These are phyloP conservation scores for Rhagonycha fulva DNA, from an alignment of 2,888 invertebrate species.

Conservation along the genomic window DNA sequence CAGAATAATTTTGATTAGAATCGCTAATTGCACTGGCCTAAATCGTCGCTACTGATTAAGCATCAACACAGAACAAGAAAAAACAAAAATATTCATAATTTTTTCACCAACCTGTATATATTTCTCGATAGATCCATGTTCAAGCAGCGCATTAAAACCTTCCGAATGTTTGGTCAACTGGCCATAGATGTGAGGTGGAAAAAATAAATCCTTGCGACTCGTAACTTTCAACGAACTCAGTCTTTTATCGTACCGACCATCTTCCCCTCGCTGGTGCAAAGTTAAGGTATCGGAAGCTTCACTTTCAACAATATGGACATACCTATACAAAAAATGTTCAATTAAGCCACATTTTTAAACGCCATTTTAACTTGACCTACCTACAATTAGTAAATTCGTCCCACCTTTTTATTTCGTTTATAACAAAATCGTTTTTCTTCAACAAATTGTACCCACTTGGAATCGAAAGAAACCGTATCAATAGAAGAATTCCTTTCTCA, in stretches of 20 bases:
- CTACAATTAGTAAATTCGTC: conserved; percentile 72
- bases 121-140: conserved; percentile 58
- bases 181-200: conserved; percentile 82
- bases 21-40: no score
- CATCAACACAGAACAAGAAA: no score
- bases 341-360: background rate
- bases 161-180: conserved; percentile 74
- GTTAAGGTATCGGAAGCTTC: conserved; percentile 87
- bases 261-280: conserved; percentile 78
- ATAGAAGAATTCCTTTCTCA: conserved; percentile 77
- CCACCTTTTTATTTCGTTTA: conserved; percentile 81
- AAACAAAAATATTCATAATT: background rate
- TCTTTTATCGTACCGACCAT: conserved; percentile 74
- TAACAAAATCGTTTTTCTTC: conserved; percentile 65
- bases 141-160: conserved; percentile 61
- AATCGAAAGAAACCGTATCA: conserved; percentile 76
- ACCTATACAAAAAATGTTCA: conserved; percentile 57
- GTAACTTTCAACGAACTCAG: conserved; percentile 64
- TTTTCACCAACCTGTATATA: conserved; percentile 51
- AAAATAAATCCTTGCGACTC: conserved; percentile 57
- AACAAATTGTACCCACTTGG: conserved; percentile 70
- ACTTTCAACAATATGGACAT: conserved; percentile 88
- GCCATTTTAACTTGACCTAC: conserved; percentile 49
- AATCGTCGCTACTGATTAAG: no score
- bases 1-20: no score